A percentile compares a stretch with the other conserved stretches of the same genome.
Conservation (phyloP, 1,140 invertebrate species). For the Euborellia annulipes region DNA sequence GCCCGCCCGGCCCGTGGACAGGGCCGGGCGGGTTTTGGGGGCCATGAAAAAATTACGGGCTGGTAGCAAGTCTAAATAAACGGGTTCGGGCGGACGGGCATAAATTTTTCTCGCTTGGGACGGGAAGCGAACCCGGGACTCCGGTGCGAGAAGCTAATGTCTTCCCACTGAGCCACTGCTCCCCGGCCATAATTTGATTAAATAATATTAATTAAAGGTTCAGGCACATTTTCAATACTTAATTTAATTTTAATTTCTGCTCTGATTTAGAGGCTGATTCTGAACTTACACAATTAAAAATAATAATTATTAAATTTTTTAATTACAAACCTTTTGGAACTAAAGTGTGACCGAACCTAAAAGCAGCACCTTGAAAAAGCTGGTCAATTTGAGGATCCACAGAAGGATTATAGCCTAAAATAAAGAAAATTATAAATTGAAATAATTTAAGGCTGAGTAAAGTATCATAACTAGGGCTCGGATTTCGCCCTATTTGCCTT, state of each 20-base stretch:
- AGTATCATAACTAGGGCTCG: no score
- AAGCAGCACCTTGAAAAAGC: conserved; percentile 50
- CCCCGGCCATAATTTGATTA: neutral
- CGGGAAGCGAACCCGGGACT: no score
- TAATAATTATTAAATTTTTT: neutral
- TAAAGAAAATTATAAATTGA: conserved; percentile 1
- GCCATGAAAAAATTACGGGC: no score
- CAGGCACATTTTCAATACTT: neutral
- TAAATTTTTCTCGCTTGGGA: no score
- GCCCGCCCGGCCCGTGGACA: no score
- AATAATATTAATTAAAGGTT: neutral
- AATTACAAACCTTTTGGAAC: conserved; percentile 29
- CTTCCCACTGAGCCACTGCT: no score
- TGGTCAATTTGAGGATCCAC: conserved; percentile 50
- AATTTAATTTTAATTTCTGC: neutral
- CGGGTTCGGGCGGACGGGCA: no score
- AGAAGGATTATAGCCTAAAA: conserved; percentile 36
- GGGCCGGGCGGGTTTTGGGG: no score
- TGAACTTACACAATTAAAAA: conserved; percentile 2
- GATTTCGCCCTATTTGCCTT: no score
- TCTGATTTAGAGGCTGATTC: neutral
- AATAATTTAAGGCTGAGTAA: neutral
- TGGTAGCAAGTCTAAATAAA: no score
- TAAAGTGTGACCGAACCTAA: conserved; percentile 49
- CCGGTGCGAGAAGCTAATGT: no score